These are phyloP conservation scores for Zhuqinia jingwanae DNA, from an alignment of 2,888 invertebrate genomes.

Conservation along the genomic window DNA sequence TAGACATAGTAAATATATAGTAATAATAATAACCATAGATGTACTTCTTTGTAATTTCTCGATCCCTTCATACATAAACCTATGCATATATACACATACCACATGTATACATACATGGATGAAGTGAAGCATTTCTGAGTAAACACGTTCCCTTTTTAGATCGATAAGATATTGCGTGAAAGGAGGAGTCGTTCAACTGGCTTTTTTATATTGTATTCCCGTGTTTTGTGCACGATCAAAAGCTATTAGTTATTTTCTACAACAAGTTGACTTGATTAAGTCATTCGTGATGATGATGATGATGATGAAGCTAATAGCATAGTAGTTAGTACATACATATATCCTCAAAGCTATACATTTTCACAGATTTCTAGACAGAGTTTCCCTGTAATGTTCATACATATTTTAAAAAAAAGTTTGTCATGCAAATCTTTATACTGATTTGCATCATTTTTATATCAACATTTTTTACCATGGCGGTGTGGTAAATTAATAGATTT, in stretches of 20 bases:
- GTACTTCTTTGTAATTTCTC: not conserved
- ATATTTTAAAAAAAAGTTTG: too few relatives aligned
- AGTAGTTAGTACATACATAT: too few relatives aligned
- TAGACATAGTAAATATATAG: too few relatives aligned
- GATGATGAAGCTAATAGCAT: too few relatives aligned
- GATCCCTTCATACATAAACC: not conserved
- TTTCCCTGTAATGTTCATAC: too few relatives aligned
- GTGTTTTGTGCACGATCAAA: constrained; percentile 19
- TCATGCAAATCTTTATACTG: too few relatives aligned
- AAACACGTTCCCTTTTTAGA: constrained; percentile 25
- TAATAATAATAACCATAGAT: constrained; percentile 8
- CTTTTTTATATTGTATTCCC: not conserved
- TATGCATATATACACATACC: not conserved
- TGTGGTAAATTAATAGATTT: too few relatives aligned
- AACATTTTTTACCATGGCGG: too few relatives aligned
- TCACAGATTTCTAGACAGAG: too few relatives aligned
- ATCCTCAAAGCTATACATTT: too few relatives aligned
- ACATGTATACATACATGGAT: constrained; percentile 16
- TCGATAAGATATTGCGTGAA: constrained; percentile 34
- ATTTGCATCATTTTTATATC: too few relatives aligned
- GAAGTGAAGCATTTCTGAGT: constrained; percentile 38
- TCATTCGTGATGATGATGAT: constrained; percentile 57
- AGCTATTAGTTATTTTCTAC: constrained; percentile 34
- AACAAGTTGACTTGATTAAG: constrained; percentile 56
- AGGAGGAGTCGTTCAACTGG: constrained; percentile 30